These are phyloP conservation scores for Scrobipalpa atriplicella DNA, from an alignment of 2,888 invertebrate species.

Conservation along the genomic window DNA sequence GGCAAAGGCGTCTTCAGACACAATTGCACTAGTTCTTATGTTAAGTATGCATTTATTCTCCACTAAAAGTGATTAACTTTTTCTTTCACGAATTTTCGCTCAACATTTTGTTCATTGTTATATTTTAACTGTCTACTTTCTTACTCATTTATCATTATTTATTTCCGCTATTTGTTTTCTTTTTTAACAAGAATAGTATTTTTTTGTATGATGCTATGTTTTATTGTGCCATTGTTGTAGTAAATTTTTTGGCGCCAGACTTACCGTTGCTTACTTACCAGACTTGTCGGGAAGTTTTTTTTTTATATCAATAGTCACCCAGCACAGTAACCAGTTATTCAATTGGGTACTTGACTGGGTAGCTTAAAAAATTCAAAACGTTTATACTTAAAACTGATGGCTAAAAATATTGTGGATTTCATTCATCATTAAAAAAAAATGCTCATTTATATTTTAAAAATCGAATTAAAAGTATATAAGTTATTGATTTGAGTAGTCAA, in stretches of 20 bases:
- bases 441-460: too few species aligned
- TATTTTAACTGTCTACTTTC: slow-evolving; percentile 4
- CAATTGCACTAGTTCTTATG: neutral
- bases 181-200: neutral
- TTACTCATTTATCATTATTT: neutral
- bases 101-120: slow-evolving; percentile 4
- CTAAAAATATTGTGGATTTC: too few species aligned
- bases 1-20: neutral
- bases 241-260: neutral
- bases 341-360: too few species aligned
- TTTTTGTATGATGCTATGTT: neutral
- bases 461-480: too few species aligned
- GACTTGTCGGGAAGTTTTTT: too few species aligned
- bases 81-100: neutral
- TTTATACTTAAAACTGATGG: too few species aligned
- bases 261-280: too few species aligned
- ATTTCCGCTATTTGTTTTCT: neutral
- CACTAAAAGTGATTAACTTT: neutral
- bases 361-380: too few species aligned
- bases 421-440: too few species aligned
- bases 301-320: too few species aligned
- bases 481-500: too few species aligned
- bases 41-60: neutral
- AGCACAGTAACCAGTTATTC: too few species aligned
- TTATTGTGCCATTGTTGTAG: neutral